Base-by-base conservation (phyloP, 2,113 vertebrate species). In the Hippolais icterina region DNA sequence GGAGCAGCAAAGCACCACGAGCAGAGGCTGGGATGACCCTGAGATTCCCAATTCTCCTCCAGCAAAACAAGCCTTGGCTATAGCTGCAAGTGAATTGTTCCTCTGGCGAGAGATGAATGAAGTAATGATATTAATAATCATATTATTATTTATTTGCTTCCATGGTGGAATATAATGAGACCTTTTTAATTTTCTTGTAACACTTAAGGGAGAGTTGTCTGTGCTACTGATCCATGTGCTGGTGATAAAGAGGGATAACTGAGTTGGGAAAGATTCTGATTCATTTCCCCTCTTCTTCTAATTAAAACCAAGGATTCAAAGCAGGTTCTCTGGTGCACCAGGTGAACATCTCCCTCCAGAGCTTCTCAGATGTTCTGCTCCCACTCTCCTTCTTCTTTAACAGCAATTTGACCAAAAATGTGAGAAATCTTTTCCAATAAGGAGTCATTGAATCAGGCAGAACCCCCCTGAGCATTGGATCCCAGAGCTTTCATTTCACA, bases 91-190 rank as follows among this genome's bases (percentile, higher is more conserved):
- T 1, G 2, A 84, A 71, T 35, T 5, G 10, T 56, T 93, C 61
- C 31, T 85, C 75, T 63, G 47, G 39, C 71, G 65, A 84, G 60
- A 75, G 46, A 56, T 59, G 47, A 63, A 57, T 39, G 16, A 81
- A 83, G 84, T 49, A 80, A 27, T 80, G 68, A 20, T 64, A 84
- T 79, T 89, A 95, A 59, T 74, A 86, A 68, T 60, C 59, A 47
- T 57, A 79, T 23, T 78, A 86, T 57, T 85, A 89, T 53, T 94
- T 84, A 52, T 84, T 87, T 89, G 46, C 56, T 92, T 79, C 81
- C 42, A 35, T 35, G 31, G 56, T 49, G 82, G 61, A 52, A 52
- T 78, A 23, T 81, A 82, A 87, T 61, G 24, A 79, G 57, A 79
- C 41, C n/a, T 87, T 72, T 87, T 79, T 85, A 49, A 93, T 92